phyloP scores from a whole-genome alignment of 92 coral and sea anemone species.

The Actinostola sp. region DNA sequence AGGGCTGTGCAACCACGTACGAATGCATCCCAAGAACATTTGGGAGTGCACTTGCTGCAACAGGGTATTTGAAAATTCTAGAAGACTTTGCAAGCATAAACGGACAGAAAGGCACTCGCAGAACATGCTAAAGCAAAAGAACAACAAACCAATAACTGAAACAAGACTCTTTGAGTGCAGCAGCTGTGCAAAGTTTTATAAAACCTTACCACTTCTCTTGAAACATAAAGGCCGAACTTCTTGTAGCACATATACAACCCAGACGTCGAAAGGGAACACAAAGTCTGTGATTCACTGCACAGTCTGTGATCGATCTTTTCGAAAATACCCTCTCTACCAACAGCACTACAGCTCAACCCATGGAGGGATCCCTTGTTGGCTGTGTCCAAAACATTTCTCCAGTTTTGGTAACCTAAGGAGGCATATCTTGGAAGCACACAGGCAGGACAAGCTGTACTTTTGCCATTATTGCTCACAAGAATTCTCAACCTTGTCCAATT shows the following conservation, averaged over 20 bases:
- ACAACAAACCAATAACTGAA: not conserved
- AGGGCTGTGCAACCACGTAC: constrained; percentile 1
- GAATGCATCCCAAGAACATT: not conserved
- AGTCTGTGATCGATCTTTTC: not conserved
- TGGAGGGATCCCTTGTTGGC: constrained; percentile 14
- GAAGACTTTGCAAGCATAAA: not conserved
- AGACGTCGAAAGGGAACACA: not conserved
- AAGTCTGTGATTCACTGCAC: not conserved
- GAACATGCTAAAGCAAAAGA: constrained; percentile 3
- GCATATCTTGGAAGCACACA: constrained; percentile 1
- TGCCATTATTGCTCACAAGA: constrained; percentile 4
- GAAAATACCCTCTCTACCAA: not conserved
- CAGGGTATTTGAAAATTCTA: constrained; percentile 1
- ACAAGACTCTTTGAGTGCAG: constrained; percentile 7
- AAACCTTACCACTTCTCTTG: not conserved
- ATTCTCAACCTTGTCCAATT: not conserved
- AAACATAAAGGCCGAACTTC: constrained; percentile 1
- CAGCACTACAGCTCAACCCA: not conserved
- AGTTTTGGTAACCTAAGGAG: constrained; percentile 2
- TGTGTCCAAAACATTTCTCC: not conserved
- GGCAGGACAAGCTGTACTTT: not conserved
- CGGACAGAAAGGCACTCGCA: not conserved
- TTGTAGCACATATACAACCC: not conserved
- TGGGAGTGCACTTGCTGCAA: constrained; percentile 4
- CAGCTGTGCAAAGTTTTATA: constrained; percentile 2